phyloP scores from a whole-genome alignment of 1,140 invertebrate genomes.

The Zaprionus tsacasi region DNA sequence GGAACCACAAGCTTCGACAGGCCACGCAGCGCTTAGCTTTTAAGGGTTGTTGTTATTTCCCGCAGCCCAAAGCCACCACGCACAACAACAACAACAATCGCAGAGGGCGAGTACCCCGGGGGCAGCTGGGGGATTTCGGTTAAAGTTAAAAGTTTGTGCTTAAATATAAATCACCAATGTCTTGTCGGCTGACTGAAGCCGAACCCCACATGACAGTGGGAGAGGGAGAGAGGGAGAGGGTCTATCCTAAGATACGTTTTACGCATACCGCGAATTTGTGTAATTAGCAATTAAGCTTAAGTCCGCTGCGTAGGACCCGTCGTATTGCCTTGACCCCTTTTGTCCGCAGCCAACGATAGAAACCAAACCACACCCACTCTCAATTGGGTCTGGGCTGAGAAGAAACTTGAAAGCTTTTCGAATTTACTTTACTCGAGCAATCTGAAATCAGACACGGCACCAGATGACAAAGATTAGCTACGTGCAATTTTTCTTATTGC shows the following conservation, averaged over 20 bases:
- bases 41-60: constrained; percentile 56
- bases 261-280: constrained; percentile 71
- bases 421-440: constrained; percentile 64
- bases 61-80: constrained; percentile 11
- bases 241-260: constrained; percentile 41
- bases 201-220: constrained; percentile 34
- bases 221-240: neutral
- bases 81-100: constrained; percentile 40
- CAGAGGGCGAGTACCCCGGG: constrained; percentile 15
- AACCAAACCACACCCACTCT: constrained; percentile 1
- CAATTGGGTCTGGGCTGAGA: constrained; percentile 15
- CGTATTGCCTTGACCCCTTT: constrained; percentile 32
- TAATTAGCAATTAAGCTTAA: constrained; percentile 77
- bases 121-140: constrained; percentile 67
- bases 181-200: constrained; percentile 63
- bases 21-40: constrained; percentile 63
- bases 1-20: constrained; percentile 79
- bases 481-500: constrained; percentile 70
- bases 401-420: constrained; percentile 53
- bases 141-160: constrained; percentile 80
- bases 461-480: constrained; percentile 79
- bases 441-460: constrained; percentile 64
- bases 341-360: neutral
- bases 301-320: constrained; percentile 38
- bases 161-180: constrained; percentile 79